Evolutionary conservation across 1,140 invertebrate species (phyloP).

Genomic region (Geopemphigus sp.): DNA sequence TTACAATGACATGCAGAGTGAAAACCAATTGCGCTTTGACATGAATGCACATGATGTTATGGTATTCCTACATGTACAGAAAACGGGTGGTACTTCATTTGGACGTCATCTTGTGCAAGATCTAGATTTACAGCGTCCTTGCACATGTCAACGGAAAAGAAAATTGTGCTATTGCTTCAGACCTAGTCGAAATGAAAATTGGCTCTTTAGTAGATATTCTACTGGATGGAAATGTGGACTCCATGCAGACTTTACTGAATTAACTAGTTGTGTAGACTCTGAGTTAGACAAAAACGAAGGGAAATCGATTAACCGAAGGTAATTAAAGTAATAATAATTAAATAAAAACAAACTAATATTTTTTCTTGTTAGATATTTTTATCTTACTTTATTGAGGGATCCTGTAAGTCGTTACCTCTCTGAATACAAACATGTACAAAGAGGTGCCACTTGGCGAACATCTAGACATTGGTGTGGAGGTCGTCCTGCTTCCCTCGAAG

Average conservation of each 20-base stretch:
- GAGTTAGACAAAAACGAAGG: constrained; percentile 85
- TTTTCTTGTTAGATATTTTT: constrained; percentile 74
- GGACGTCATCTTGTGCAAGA: constrained; percentile 91
- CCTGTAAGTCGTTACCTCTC: constrained; percentile 87
- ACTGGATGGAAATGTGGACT: constrained; percentile 98
- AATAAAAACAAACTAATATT: not conserved
- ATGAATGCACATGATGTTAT: constrained; percentile 92
- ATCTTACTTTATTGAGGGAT: constrained; percentile 91
- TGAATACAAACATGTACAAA: constrained; percentile 91
- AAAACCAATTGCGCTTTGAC: constrained; percentile 78
- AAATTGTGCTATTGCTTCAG: constrained; percentile 91
- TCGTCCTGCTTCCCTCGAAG: constrained; percentile 69
- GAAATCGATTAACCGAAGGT: constrained; percentile 69
- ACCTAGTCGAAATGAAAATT: constrained; percentile 85
- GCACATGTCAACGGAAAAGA: constrained; percentile 77
- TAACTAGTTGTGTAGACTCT: constrained; percentile 83
- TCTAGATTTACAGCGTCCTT: constrained; percentile 83
- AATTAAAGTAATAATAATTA: constrained; percentile 20
- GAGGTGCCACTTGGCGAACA: constrained; percentile 92
- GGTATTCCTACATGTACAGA: constrained; percentile 98
- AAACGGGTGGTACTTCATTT: constrained; percentile 90
- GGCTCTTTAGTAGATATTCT: constrained; percentile 97
- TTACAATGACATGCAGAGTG: constrained; percentile 80
- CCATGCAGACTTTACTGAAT: constrained; percentile 97
- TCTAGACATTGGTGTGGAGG: constrained; percentile 87